These are phyloP conservation scores for Romanogobio albipinnatus DNA, from an alignment of 2,113 vertebrate genomes.

Conservation along the genomic window DNA sequence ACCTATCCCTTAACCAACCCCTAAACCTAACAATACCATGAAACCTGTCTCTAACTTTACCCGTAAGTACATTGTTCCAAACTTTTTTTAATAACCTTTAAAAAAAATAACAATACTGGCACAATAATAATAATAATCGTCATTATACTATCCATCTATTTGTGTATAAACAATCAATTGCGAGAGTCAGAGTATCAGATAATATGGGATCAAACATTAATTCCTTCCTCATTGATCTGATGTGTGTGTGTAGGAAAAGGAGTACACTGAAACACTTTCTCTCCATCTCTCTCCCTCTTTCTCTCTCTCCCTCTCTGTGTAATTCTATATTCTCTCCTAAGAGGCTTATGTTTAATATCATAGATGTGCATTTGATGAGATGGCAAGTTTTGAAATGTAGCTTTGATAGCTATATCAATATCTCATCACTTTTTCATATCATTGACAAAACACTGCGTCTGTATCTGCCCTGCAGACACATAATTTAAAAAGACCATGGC, in stretches of 20 bases:
- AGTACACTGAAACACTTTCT: slow-evolving; percentile 44
- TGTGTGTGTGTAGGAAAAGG: slow-evolving; percentile 42
- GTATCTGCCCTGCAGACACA: slow-evolving; percentile 42
- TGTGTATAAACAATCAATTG: slow-evolving; percentile 4
- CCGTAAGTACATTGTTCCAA: no score
- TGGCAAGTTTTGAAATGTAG: slow-evolving; percentile 74
- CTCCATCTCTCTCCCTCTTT: not conserved
- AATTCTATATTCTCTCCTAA: slow-evolving; percentile 65
- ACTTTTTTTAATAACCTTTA: no score
- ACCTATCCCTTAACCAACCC: no score
- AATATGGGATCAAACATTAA: slow-evolving; percentile 45
- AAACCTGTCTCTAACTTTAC: no score
- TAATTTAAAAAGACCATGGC: slow-evolving; percentile 44
- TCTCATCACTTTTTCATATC: slow-evolving; percentile 76
- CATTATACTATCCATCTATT: not conserved
- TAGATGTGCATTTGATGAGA: slow-evolving; percentile 68
- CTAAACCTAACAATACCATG: no score
- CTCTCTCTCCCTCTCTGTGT: slow-evolving; percentile 38
- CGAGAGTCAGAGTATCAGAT: slow-evolving; percentile 12
- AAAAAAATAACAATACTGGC: not conserved
- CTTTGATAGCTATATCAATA: slow-evolving; percentile 79
- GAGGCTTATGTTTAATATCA: slow-evolving; percentile 72
- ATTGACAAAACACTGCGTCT: slow-evolving; percentile 63
- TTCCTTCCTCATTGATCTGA: slow-evolving; percentile 55
- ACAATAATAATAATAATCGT: not conserved